Evolutionary conservation across 2,113 vertebrate species (phyloP).

Genomic region (Cheirogaleus medius): DNA sequence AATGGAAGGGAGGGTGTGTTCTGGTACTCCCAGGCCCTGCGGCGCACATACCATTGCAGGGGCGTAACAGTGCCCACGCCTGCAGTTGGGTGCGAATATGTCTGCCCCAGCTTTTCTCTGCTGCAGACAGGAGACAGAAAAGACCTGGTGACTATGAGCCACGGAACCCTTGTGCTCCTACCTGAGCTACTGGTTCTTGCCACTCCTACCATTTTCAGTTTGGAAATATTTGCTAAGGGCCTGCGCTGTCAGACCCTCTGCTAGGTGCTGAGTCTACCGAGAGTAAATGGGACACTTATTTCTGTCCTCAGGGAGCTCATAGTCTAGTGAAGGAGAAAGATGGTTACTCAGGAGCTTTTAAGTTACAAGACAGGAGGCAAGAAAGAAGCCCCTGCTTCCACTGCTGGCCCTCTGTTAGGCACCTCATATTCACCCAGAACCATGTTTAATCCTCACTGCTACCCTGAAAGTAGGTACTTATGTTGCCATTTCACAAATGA

Average conservation of each 20-base stretch:
- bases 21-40: constrained; percentile 64
- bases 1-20: constrained; percentile 68
- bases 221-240: background rate
- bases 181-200: background rate
- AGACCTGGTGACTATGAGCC: background rate
- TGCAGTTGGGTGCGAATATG: constrained; percentile 29
- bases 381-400: background rate
- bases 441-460: background rate
- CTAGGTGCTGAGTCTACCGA: background rate
- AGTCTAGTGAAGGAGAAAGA: background rate
- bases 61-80: constrained; percentile 68
- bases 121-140: background rate
- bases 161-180: background rate
- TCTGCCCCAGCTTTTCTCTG: background rate
- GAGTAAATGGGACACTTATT: background rate
- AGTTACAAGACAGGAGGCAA: background rate
- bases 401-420: background rate
- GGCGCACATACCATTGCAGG: constrained; percentile 72
- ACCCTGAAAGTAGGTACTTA: background rate
- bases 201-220: background rate
- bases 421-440: background rate
- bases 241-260: background rate
- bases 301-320: background rate
- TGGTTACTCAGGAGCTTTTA: background rate
- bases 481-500: background rate